Evolutionary conservation across 1,140 invertebrate genomes (phyloP), one percentile per base, ranked within the genome.

Genomic region (Agraylea sexmaculata): DNA sequence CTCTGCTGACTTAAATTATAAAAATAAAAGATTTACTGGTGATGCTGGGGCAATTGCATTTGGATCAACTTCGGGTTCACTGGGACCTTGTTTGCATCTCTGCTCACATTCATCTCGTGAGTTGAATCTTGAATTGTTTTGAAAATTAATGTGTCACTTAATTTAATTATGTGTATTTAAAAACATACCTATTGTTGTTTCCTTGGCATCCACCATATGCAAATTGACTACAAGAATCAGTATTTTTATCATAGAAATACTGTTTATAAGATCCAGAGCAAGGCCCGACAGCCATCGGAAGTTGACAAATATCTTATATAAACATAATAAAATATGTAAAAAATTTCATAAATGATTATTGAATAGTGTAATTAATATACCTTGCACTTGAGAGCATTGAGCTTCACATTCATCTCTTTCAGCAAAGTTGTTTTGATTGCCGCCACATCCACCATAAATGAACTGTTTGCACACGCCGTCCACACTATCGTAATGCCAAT

Each of bases 361-460:
- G 25, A 1, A n/a, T 28, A 23, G 30, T 2, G n/a, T 40, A 29
- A 34, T 32, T 43, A 16, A 32, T 32, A 25, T 66, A 80, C 78
- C 75, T 71, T 83, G 78, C 18, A 72, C 71, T 27, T 72, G 62
- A 4, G 71, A 68, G 60, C 90, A 95, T 33, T 75, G 72, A 41
- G 74, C 66, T 45, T 85, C 72, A 64, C 91, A 95, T 51, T 87
- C 75, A 27, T 86, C 74, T 25, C 73, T 64, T 13, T 66, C 71
- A 27, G 73, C 69, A 68, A 90, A 96, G 51, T 83, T 80, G 57
- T 96, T 95, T 37, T 70, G 66, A 58, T 94, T 94, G 29, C 87
- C 87, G 8, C 74, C 76, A 53, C 88, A 93, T 31, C 88, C 88
- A 1, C 78, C 74, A 51, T 84, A 94, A 3, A 70, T 60, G 61